These are phyloP conservation scores for Mythimna vitellina DNA, from an alignment of 2,888 invertebrate genomes.

Conservation along the genomic window DNA sequence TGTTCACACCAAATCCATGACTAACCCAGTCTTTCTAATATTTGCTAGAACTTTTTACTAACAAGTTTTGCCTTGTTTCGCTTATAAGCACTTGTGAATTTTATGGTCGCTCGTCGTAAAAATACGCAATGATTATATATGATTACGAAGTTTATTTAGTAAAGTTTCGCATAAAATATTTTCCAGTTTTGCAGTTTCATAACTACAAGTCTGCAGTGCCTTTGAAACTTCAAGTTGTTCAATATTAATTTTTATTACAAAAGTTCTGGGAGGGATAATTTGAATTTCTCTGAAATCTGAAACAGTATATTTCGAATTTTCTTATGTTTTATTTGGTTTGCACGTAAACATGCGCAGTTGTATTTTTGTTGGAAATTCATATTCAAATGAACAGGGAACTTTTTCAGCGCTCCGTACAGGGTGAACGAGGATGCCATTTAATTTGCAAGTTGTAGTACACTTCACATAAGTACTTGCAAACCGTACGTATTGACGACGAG, in stretches of 20 bases:
- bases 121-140: constrained; percentile 19
- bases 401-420: constrained; percentile 34
- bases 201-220: constrained; percentile 22
- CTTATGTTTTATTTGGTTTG: constrained; percentile 7
- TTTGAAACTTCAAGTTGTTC: constrained; percentile 13
- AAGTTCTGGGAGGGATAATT: constrained; percentile 27
- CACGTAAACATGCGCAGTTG: constrained; percentile 15
- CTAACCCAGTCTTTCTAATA: constrained; percentile 31
- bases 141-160: constrained; percentile 29
- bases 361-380: constrained; percentile 34
- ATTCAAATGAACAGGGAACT: constrained; percentile 40
- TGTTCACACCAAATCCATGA: constrained; percentile 40
- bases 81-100: constrained; percentile 12
- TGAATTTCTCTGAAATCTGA: constrained; percentile 23
- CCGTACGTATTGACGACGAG: constrained; percentile 11
- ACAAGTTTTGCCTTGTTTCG: constrained; percentile 13
- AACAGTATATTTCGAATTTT: constrained; percentile 18
- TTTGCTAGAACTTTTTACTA: constrained; percentile 33
- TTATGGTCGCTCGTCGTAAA: constrained; percentile 9
- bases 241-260: constrained; percentile 29
- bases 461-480: constrained; percentile 1
- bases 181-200: constrained; percentile 25
- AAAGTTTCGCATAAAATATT: constrained; percentile 18
- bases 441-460: constrained; percentile 34
- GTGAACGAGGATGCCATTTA: constrained; percentile 44